Conservation (phyloP, 2,113 vertebrate species). For the Malaclemys terrapin region DNA sequence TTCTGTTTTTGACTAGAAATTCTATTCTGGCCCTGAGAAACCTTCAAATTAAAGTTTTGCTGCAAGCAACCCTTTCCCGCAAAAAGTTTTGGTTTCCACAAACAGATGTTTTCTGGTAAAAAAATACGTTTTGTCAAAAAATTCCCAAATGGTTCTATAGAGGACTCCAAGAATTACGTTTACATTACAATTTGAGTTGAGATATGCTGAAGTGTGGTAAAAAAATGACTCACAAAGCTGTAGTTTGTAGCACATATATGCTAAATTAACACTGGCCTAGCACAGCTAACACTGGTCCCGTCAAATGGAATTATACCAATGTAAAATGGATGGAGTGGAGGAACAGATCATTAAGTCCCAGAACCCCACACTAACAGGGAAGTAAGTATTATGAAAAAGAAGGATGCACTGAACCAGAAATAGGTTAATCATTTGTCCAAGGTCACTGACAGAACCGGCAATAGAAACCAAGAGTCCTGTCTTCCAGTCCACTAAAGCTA, state of each 20-base stretch:
- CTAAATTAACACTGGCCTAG: not conserved
- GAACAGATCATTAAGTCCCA: too few relatives aligned
- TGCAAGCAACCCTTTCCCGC: not conserved
- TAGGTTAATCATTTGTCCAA: rapidly evolving
- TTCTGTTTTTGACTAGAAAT: not conserved
- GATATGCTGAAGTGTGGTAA: rapidly evolving
- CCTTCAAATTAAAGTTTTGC: not conserved
- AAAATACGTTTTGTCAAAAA: not conserved
- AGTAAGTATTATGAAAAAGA: not conserved
- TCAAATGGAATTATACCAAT: not conserved
- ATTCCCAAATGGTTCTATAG: not conserved
- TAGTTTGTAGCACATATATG: not conserved
- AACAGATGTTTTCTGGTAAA: not conserved
- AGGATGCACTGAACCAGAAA: not conserved
- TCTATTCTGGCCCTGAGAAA: not conserved
- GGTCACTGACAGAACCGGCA: rapidly evolving
- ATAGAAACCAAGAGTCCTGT: not conserved
- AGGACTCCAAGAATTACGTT: not conserved
- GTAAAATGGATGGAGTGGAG: not conserved
- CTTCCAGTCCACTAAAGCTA: not conserved
- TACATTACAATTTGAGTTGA: not conserved
- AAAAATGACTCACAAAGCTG: not conserved
- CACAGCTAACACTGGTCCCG: not conserved
- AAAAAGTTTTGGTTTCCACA: not conserved
- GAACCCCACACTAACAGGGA: rapidly evolving